Evolutionary conservation across 2,888 invertebrate species (phyloP), one percentile per base, ranked within the genome.

Genomic region (Bembecia ichneumoniformis): DNA sequence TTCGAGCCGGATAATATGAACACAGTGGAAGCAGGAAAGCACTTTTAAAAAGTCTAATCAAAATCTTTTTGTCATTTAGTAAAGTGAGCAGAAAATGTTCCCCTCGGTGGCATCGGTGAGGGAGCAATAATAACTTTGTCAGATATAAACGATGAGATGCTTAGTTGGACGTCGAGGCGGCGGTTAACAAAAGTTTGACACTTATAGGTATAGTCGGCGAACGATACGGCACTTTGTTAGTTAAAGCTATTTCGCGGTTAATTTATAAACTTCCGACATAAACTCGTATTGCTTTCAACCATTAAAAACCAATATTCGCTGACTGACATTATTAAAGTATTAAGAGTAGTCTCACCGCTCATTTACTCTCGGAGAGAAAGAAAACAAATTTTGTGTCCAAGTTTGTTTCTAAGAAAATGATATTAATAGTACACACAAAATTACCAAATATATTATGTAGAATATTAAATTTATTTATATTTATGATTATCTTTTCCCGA

Each of bases 51-150:
- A 68, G 58, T 68, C 70, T 69, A 71, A 74, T 72, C 71, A 68
- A 72, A 71, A 68, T 68, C 56, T 68, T 71, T 70, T 67, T 64
- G 66, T 62, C 62, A 68, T 63, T 66, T 62, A 64, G 67, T 70
- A 64, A 66, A 66, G 58, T 61, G 54, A 61, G 59, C 58, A 60
- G 55, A 54, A 58, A 17, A 44, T 16, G 15, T 44, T 55, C 55
- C 51, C 55, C 52, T 58, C 49, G 56, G 64, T 64, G 72, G 67
- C 60, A 58, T 61, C 62, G 62, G 56, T 62, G 55, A 60, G 66
- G 70, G 55, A 59, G 67, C 70, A 73, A 74, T 76, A 77, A 77
- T 74, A 79, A 77, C 72, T 79, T 77, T 64, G 78, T 75, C 74
- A 76, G 78, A 76, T 76, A 71, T 72, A 78, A 74, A 72, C 71